Conservation (phyloP, 2,113 vertebrate species). For the Empidonax alnorum region DNA sequence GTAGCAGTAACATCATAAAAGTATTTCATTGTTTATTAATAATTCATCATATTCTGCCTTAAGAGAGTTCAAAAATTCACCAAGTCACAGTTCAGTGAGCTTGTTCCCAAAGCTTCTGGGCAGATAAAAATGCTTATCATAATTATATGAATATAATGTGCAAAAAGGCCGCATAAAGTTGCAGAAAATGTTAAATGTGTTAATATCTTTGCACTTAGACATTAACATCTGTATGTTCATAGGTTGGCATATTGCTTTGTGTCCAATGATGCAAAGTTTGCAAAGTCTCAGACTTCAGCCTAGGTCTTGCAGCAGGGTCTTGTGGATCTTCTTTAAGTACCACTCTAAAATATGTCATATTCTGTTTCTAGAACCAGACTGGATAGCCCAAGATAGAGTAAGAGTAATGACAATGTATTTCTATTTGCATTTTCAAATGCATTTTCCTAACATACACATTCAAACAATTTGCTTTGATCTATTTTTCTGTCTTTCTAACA, state of each 20-base stretch:
- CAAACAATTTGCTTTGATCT: background rate
- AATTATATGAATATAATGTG: background rate
- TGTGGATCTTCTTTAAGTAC: background rate
- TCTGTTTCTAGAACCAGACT: background rate
- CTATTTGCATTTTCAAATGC: background rate
- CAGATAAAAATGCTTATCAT: background rate
- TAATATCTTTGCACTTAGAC: background rate
- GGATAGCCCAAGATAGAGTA: background rate
- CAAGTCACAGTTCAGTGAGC: slow-evolving; percentile 1
- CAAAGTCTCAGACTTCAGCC: background rate
- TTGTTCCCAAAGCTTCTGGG: slow-evolving; percentile 19
- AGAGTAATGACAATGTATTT: background rate
- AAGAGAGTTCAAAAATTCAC: slow-evolving; percentile 41
- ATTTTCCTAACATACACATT: background rate
- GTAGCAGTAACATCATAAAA: slow-evolving; percentile 1
- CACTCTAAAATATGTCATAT: background rate
- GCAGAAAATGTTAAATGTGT: background rate
- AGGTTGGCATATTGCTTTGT: background rate
- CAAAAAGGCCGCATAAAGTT: background rate
- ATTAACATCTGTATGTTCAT: background rate
- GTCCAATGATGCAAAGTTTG: background rate
- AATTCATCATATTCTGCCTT: slow-evolving; percentile 36
- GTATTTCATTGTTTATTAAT: slow-evolving; percentile 29
- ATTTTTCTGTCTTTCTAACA: background rate
- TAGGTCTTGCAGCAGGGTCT: background rate